Conservation (phyloP, 2,113 vertebrate species). For the Corythoichthys haematopterus region DNA sequence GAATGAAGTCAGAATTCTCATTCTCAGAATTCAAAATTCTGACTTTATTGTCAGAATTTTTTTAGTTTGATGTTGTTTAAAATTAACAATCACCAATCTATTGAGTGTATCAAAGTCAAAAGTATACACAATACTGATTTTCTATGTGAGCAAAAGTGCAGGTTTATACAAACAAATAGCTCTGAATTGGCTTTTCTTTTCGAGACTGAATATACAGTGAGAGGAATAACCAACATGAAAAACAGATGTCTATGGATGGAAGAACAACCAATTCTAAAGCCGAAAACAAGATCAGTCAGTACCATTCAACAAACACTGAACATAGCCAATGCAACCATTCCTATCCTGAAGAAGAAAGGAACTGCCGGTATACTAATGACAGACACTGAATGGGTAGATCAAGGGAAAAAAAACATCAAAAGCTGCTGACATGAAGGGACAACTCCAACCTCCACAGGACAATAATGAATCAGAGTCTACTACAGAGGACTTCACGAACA, state of each 20-base stretch:
- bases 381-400: not conserved
- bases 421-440: not conserved
- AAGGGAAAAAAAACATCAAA: not conserved
- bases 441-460: no score
- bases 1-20: no score
- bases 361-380: not conserved
- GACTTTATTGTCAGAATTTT: no score
- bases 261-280: not conserved
- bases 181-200: not conserved
- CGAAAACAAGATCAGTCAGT: not conserved
- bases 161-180: not conserved
- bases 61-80: no score
- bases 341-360: not conserved
- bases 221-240: not conserved
- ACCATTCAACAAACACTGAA: not conserved
- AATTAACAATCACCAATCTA: no score
- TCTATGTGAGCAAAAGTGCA: no score
- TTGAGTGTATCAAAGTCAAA: no score
- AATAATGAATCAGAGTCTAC: not conserved
- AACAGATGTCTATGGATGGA: not conserved
- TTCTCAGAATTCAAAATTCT: no score
- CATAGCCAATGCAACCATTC: not conserved
- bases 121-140: no score
- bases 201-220: no score
- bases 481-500: not conserved